Conservation (phyloP, 2,888 invertebrate genomes). For the Apantesis nais region DNA sequence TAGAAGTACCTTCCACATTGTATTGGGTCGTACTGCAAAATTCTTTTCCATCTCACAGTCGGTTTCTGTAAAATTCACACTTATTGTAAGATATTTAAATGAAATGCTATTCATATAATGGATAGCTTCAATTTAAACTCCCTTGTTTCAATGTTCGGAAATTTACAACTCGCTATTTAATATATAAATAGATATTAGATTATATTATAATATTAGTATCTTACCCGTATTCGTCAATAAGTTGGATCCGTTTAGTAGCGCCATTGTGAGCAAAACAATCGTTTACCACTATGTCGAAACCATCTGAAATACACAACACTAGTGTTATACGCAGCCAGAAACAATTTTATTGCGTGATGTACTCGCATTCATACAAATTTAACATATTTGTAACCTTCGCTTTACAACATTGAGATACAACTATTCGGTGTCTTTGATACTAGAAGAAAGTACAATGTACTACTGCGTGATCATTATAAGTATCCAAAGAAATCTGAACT, state of each 20-base stretch:
- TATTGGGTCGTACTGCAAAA: conserved; percentile 71
- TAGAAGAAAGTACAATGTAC: not conserved
- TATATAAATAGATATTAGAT: not conserved
- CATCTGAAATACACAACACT: conserved; percentile 87
- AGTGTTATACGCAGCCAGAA: not conserved
- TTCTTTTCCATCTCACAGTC: conserved; percentile 76
- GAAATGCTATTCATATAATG: conserved; percentile 27
- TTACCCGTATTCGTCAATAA: conserved; percentile 96
- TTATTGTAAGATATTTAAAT: conserved; percentile 38
- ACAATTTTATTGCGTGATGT: conserved; percentile 11
- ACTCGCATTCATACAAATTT: not conserved
- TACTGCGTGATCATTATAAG: not conserved
- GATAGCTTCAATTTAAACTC: conserved; percentile 6
- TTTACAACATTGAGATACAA: not conserved
- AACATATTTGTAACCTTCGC: conserved; percentile 1
- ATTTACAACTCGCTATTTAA: too few relatives aligned
- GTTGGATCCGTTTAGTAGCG: conserved; percentile 95
- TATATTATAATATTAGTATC: conserved; percentile 34
- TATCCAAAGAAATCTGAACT: not conserved
- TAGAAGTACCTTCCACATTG: conserved; percentile 75
- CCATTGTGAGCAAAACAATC: conserved; percentile 98
- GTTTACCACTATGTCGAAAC: conserved; percentile 97
- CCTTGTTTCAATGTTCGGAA: too few relatives aligned
- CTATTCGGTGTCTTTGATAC: conserved; percentile 5
- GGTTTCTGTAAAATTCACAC: conserved; percentile 60